Evolutionary conservation across 2,888 invertebrate species (phyloP).

Genomic region (Amblyjoppa fuscipennis): DNA sequence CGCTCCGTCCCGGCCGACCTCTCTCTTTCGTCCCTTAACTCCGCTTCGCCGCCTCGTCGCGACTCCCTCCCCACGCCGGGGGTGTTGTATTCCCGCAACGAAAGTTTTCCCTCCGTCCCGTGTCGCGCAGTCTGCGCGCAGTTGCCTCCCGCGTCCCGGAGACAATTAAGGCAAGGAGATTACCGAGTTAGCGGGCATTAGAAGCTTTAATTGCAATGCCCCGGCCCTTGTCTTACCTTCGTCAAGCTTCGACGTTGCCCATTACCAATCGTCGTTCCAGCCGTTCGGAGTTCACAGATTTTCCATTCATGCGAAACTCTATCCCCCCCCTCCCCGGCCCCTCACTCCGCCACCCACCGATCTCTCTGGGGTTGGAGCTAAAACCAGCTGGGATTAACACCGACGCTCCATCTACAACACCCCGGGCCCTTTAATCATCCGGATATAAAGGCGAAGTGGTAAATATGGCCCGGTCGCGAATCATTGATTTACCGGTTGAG

Average conservation of each 20-base stretch:
- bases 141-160: conserved; percentile 53
- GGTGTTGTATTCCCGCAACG: conserved; percentile 38
- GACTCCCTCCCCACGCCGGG: neutral
- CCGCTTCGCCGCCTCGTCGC: neutral
- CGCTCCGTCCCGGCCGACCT: neutral
- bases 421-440: conserved; percentile 38
- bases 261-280: conserved; percentile 51
- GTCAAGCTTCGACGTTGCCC: conserved; percentile 63
- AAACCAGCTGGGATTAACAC: conserved; percentile 52
- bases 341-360: neutral
- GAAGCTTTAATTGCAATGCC: conserved; percentile 70
- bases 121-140: conserved; percentile 46
- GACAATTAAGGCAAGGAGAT: conserved; percentile 74
- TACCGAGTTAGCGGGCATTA: conserved; percentile 72
- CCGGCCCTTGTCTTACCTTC: conserved; percentile 63
- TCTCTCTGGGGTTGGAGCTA: neutral
- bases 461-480: no score
- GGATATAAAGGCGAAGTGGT: neutral
- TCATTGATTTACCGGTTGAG: no score
- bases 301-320: conserved; percentile 41
- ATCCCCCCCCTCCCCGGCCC: neutral
- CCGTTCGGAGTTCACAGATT: conserved; percentile 41
- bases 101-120: conserved; percentile 58
- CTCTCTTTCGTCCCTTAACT: conserved; percentile 30
- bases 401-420: neutral